phyloP scores from a whole-genome alignment of 2,113 vertebrate species.

The Lepus americanus region DNA sequence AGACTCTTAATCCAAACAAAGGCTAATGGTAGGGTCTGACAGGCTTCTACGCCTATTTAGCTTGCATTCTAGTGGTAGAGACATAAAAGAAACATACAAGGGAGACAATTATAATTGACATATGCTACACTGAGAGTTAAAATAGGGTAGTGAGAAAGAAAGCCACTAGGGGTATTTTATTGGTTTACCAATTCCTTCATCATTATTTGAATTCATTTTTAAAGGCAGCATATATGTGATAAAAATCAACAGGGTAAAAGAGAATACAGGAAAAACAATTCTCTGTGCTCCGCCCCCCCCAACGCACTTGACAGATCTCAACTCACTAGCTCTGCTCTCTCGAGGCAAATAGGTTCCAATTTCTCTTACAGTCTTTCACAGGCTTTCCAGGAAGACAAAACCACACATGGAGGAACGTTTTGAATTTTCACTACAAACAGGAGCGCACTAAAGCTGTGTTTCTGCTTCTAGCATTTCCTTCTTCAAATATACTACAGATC shows the following conservation, averaged over 20 bases:
- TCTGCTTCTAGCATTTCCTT: background rate
- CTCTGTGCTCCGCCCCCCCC: fast-evolving
- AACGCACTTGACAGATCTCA: background rate
- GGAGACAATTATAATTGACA: background rate
- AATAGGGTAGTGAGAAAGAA: background rate
- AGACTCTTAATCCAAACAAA: background rate
- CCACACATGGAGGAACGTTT: background rate
- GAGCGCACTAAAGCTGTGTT: background rate
- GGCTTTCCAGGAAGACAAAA: background rate
- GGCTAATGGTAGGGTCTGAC: fast-evolving
- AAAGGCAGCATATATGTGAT: background rate
- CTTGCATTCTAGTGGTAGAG: background rate
- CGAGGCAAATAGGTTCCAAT: background rate
- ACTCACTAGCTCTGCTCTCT: background rate
- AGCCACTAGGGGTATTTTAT: background rate
- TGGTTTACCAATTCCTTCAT: background rate
- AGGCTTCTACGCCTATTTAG: background rate
- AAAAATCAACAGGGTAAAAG: background rate
- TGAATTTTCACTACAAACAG: background rate
- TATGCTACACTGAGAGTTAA: background rate
- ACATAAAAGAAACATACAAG: background rate
- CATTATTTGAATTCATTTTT: background rate
- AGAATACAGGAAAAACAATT: background rate
- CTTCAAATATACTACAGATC: background rate
- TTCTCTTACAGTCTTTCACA: background rate